Evolutionary conservation across 64 coral and sea anemone species (phyloP).

Genomic region (Pocillopora verrucosa): DNA sequence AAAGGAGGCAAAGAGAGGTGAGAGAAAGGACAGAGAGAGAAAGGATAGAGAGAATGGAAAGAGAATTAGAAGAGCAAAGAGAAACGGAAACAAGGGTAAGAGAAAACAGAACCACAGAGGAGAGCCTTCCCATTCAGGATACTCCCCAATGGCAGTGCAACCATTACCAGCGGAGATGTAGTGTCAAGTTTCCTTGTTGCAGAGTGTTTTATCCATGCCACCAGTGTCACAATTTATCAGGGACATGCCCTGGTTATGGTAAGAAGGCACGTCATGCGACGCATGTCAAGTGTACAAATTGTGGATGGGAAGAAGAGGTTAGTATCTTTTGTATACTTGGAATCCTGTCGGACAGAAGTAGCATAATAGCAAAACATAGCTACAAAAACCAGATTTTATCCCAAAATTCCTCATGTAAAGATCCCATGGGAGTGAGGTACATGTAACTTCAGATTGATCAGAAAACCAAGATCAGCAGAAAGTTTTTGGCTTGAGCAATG

Average conservation of each 20-base stretch:
- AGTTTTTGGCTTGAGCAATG: too few relatives aligned
- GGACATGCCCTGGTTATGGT: slow-evolving; percentile 9
- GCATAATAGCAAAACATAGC: too few relatives aligned
- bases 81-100: background rate
- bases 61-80: background rate
- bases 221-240: slow-evolving; percentile 67
- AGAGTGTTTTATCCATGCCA: slow-evolving; percentile 60
- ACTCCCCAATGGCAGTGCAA: slow-evolving; percentile 18
- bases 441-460: too few relatives aligned
- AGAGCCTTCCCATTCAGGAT: slow-evolving; percentile 19
- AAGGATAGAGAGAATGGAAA: background rate
- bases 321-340: background rate
- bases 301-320: slow-evolving; percentile 38
- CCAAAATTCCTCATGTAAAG: background rate
- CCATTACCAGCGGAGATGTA: slow-evolving; percentile 60
- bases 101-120: background rate
- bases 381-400: too few relatives aligned
- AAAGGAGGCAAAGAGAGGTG: background rate
- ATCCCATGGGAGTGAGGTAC: too few relatives aligned
- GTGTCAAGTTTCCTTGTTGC: slow-evolving; percentile 63
- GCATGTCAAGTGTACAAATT: slow-evolving; percentile 33
- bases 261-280: slow-evolving; percentile 41
- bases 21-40: background rate
- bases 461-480: too few relatives aligned
- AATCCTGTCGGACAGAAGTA: too few relatives aligned